Base-by-base conservation (phyloP, 2,797 vertebrate species). In the Varecia variegata region DNA sequence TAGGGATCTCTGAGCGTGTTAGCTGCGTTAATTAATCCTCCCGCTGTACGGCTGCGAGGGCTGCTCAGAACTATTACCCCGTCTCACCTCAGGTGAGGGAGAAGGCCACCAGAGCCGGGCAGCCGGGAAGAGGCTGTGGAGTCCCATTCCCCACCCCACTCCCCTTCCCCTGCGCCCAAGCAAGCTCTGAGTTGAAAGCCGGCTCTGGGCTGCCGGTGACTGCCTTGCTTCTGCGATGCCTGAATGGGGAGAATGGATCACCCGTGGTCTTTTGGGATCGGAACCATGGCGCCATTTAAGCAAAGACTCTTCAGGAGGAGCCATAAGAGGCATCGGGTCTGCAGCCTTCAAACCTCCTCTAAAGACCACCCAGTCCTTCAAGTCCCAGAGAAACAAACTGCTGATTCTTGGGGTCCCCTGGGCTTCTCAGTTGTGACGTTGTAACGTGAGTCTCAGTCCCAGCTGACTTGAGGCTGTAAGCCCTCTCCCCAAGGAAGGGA, bases 21-120 rank as follows among this genome's bases (percentile, higher is more conserved):
- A 82, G 93, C 95, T 58, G 56, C 65, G 0, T 92, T 96, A 96
- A 97, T 97, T 95, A 97, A 95, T 92, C 89, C 60, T 93, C 86
- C 70, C 0, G 0, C 70, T 7, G 18, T 67, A 12, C 0, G 54
- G 70, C 85, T 62, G 11, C 3, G 23, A 90, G 81, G 67, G 87
- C 56, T 79, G 47, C 71, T 86, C 35, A 65, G 54, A 40, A 35
- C 77, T 80, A n/a, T 96, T 73, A 89, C 85, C 82, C 30, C 2
- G 35, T 90, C n/a, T 56, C 82, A 76, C 88, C 50, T 58, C 56
- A 60, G 84, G 68, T 40, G 81, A 88, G 84, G 67, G 62, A 58
- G 60, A 32, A 71, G 79, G 82, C 60, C n/a, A 5, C 77, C 23
- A 52, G 88, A 54, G 15, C 10, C 11, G 38, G 87, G 91, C 52